A percentile compares a stretch with the other conserved stretches of the same genome.
These are phyloP conservation scores for Zaprionus tsacasi DNA, from an alignment of 1,140 invertebrate genomes.

Conservation along the genomic window DNA sequence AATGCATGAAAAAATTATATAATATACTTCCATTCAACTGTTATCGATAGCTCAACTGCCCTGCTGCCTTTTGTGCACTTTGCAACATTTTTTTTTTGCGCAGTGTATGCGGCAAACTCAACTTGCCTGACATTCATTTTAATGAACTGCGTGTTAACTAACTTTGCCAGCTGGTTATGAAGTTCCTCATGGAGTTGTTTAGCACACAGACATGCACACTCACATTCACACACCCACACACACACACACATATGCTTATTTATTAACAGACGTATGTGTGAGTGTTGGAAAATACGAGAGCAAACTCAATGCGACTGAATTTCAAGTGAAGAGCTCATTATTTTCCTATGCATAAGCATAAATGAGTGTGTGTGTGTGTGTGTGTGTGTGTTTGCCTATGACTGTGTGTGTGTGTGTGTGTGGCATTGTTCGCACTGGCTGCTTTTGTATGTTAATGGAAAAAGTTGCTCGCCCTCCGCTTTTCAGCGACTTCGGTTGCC, in stretches of 20 bases:
- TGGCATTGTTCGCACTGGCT: conserved; percentile 24
- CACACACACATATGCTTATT: no score
- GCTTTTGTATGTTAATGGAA: conserved; percentile 66
- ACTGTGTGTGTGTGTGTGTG: not conserved
- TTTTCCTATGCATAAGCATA: conserved; percentile 21
- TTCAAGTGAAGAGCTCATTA: conserved; percentile 51
- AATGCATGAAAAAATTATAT: no score
- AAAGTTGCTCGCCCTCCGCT: conserved; percentile 50
- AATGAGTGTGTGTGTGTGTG: not conserved
- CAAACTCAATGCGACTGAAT: conserved; percentile 38
- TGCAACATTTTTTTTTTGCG: not conserved
- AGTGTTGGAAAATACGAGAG: not conserved
- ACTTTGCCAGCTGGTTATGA: not conserved
- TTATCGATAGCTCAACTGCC: conserved; percentile 1
- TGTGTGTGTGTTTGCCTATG: not conserved
- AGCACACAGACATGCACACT: not conserved
- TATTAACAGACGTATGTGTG: not conserved
- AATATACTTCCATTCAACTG: no score
- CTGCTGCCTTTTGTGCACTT: not conserved
- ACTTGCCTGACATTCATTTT: not conserved
- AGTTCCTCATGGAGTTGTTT: conserved; percentile 8
- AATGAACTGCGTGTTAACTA: not conserved
- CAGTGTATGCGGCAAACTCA: not conserved
- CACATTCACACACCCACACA: not conserved
- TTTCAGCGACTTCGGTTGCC: conserved; percentile 42